These are phyloP conservation scores for Cirrhinus molitorella DNA, from an alignment of 2,797 vertebrate genomes.

Conservation along the genomic window DNA sequence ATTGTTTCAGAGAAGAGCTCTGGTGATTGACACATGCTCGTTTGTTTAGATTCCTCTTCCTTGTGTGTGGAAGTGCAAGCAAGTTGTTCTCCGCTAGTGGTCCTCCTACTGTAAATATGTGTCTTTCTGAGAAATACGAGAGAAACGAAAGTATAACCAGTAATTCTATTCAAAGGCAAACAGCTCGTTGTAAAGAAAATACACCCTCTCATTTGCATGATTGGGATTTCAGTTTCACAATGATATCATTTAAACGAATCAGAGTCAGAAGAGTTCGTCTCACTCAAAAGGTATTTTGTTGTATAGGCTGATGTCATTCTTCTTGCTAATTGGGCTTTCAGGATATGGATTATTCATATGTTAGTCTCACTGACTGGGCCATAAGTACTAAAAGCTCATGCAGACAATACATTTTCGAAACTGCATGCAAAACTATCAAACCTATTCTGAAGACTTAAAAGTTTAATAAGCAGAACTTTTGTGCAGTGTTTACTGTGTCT, in stretches of 20 bases:
- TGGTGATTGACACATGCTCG: not conserved
- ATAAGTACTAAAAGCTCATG: not conserved
- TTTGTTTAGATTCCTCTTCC: not conserved
- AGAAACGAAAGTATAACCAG: conserved; percentile 56
- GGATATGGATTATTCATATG: not conserved
- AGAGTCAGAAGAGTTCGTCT: not conserved
- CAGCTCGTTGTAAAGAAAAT: conserved; percentile 14
- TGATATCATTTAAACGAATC: conserved; percentile 51
- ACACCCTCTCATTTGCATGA: conserved; percentile 10
- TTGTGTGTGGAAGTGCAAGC: conserved; percentile 5
- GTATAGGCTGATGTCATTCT: conserved; percentile 9
- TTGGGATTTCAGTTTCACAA: conserved; percentile 57
- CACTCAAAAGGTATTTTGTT: not conserved
- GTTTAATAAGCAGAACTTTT: not conserved
- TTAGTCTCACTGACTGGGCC: not conserved
- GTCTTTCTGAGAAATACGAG: conserved; percentile 54
- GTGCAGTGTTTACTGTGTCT: not conserved
- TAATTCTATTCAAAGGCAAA: not conserved
- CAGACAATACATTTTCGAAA: not conserved
- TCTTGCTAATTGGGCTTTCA: not conserved
- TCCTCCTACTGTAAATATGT: conserved; percentile 36
- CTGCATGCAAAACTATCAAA: not conserved
- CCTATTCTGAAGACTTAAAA: not conserved
- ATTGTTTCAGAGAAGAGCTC: conserved; percentile 25
- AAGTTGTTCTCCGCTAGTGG: not conserved